Percentiles rank a stretch among this genome's conserved stretches.
phyloP scores from a whole-genome alignment of 1,140 invertebrate genomes.

The Euura lappo region DNA sequence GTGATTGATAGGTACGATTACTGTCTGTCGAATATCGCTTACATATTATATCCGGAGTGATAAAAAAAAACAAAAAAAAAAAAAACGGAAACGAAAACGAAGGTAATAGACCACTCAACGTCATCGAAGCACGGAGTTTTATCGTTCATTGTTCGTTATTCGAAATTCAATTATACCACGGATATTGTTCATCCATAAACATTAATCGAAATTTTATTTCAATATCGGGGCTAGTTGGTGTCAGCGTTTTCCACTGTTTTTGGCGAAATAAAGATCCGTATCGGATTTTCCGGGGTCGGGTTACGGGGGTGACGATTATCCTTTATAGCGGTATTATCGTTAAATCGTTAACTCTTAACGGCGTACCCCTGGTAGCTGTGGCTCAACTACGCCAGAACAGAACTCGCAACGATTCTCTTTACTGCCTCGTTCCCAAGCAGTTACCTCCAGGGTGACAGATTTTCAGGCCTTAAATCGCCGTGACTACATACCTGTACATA shows the following conservation, averaged over 20 bases:
- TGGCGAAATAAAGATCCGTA: background rate
- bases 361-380: background rate
- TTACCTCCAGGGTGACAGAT: background rate
- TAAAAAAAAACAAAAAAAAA: too few species aligned
- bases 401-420: background rate
- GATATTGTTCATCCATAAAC: background rate
- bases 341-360: constrained; percentile 7
- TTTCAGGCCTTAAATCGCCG: background rate
- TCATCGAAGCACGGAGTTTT: background rate
- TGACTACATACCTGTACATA: background rate
- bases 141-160: background rate
- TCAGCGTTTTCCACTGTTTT: background rate
- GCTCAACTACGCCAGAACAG: background rate
- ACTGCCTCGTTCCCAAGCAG: background rate
- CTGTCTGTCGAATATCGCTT: too few species aligned
- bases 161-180: background rate
- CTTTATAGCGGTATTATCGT: constrained; percentile 2
- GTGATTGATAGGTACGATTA: too few species aligned
- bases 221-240: background rate
- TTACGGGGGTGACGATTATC: background rate
- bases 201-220: constrained; percentile 7
- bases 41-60: too few species aligned
- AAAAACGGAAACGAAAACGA: too few species aligned
- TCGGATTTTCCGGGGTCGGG: background rate
- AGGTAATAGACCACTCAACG: too few species aligned